A percentile compares a stretch with the other conserved stretches of the same genome.
phyloP scores from a whole-genome alignment of 2,113 vertebrate genomes.

The Psittacara wagleri region DNA sequence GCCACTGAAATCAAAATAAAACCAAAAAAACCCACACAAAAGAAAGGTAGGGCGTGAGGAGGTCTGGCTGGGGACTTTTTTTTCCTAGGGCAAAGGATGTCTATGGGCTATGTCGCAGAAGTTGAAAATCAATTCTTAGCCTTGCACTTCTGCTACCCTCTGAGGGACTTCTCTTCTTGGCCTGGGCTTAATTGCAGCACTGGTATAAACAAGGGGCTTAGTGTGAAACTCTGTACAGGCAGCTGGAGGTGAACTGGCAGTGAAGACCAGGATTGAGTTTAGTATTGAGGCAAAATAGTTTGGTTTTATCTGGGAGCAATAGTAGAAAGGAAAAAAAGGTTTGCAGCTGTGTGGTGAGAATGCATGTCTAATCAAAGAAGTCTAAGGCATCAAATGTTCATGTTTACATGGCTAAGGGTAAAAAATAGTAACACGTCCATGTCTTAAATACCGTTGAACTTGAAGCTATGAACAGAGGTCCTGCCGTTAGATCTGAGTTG shows the following conservation, averaged over 20 bases:
- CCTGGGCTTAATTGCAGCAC: constrained; percentile 84
- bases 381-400: constrained; percentile 31
- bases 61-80: not conserved
- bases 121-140: constrained; percentile 82
- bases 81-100: not conserved
- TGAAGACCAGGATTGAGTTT: constrained; percentile 80
- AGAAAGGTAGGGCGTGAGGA: not conserved
- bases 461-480: constrained; percentile 2
- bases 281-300: constrained; percentile 68
- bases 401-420: not conserved
- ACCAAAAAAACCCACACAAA: not conserved
- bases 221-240: constrained; percentile 85
- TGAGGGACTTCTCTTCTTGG: constrained; percentile 87
- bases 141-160: constrained; percentile 90
- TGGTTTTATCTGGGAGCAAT: constrained; percentile 78
- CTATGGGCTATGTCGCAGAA: not conserved
- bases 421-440: constrained; percentile 51
- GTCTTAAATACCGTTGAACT: constrained; percentile 7
- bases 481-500: constrained; percentile 15
- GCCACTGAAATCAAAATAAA: constrained; percentile 61
- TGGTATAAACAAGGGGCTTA: constrained; percentile 92
- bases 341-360: constrained; percentile 68
- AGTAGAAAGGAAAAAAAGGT: constrained; percentile 62
- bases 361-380: constrained; percentile 63
- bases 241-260: constrained; percentile 85